Conservation (phyloP, 1,140 invertebrate species). For the Drosophila virilis region DNA sequence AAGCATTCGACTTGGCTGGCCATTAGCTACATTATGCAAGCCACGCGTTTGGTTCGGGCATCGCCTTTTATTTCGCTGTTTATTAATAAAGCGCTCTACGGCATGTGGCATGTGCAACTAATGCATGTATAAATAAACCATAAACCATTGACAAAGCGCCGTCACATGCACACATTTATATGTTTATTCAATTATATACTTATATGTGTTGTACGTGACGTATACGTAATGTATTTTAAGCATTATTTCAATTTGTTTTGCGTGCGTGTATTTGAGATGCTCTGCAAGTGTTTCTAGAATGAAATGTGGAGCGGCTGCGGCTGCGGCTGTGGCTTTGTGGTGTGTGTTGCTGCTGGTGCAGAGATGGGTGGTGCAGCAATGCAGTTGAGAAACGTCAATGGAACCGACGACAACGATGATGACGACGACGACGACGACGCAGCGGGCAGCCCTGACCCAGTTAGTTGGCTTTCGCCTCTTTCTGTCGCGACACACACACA, state of each 20-base stretch:
- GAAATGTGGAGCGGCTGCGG: conserved; percentile 16
- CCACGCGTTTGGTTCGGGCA: conserved; percentile 24
- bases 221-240: conserved; percentile 26
- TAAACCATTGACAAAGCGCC: conserved; percentile 1
- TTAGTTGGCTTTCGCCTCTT: conserved; percentile 43
- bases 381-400: conserved; percentile 59
- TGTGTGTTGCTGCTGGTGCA: conserved; percentile 25
- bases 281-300: neutral
- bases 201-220: conserved; percentile 16
- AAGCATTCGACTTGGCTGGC: neutral
- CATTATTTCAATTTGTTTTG: neutral
- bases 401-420: conserved; percentile 47
- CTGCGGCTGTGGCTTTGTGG: conserved; percentile 29
- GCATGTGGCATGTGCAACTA: conserved; percentile 9
- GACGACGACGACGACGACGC: conserved; percentile 43
- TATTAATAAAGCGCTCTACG: conserved; percentile 25
- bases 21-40: conserved; percentile 37
- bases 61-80: conserved; percentile 16
- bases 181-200: conserved; percentile 21
- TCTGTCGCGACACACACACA: conserved; percentile 12
- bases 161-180: conserved; percentile 5
- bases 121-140: conserved; percentile 33
- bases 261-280: neutral
- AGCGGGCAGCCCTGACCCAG: conserved; percentile 69
- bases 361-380: conserved; percentile 12